Percentiles rank a stretch among this genome's conserved stretches.
These are phyloP conservation scores for Cynaeus angustus DNA, from an alignment of 2,888 invertebrate genomes.

Conservation along the genomic window DNA sequence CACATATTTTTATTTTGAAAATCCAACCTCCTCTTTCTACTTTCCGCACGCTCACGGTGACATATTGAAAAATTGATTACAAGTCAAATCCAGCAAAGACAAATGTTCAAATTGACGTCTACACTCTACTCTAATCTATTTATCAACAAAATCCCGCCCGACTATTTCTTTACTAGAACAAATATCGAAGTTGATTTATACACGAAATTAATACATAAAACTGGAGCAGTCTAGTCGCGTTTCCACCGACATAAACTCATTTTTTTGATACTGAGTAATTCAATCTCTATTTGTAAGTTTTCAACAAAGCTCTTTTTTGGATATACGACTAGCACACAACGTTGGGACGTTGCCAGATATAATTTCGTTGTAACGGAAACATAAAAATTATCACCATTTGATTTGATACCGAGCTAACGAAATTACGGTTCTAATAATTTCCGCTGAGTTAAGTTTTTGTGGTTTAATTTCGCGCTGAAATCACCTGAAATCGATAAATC, in stretches of 20 bases:
- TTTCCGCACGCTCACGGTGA: neutral
- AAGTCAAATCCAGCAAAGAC: neutral
- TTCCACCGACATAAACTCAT: neutral
- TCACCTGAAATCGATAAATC: too few species aligned
- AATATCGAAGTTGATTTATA: neutral
- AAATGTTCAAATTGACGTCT: neutral
- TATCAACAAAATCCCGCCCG: neutral
- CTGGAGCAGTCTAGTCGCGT: neutral
- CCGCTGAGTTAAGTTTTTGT: too few species aligned
- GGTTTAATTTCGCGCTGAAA: too few species aligned
- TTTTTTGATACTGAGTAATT: neutral
- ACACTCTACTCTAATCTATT: neutral
- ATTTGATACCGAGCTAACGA: constrained; percentile 19
- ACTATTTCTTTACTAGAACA: neutral
- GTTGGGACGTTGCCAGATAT: constrained; percentile 22
- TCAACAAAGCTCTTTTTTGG: constrained; percentile 8
- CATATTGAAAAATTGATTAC: neutral
- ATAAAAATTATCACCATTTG: constrained; percentile 31
- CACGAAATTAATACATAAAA: constrained; percentile 10
- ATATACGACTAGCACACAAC: neutral
- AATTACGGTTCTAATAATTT: neutral
- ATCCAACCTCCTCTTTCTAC: too few species aligned
- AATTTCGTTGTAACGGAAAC: constrained; percentile 17
- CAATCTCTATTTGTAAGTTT: constrained; percentile 10
- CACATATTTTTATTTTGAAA: too few species aligned